Evolutionary conservation across 2,113 vertebrate species (phyloP).

Genomic region (Campylomormyrus tamandua): DNA sequence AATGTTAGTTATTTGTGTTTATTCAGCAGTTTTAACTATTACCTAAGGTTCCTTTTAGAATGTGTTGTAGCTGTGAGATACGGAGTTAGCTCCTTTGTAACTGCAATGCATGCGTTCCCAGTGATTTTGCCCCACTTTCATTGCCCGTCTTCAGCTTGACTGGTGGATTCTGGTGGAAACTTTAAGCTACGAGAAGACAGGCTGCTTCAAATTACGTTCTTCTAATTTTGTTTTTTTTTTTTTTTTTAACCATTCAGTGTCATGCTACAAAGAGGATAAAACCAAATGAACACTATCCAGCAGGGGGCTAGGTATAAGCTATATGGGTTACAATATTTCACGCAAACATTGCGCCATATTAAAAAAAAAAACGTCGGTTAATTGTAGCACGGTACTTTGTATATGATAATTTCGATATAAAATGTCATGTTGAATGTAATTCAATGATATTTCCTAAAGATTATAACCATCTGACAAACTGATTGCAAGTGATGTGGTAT

Average conservation of each 20-base stretch:
- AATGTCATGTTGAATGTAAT: not conserved
- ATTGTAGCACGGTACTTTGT: not conserved
- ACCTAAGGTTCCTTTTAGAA: not conserved
- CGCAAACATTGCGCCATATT: not conserved
- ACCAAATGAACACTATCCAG: not conserved
- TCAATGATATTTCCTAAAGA: not conserved
- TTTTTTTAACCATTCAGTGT: not conserved
- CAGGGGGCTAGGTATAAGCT: not conserved
- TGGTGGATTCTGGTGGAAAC: not conserved
- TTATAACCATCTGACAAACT: not conserved
- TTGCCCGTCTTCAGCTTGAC: not conserved
- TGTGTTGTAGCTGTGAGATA: not conserved
- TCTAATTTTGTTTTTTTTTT: not conserved
- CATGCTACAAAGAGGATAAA: not conserved
- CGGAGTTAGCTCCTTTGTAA: not conserved
- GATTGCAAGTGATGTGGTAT: not conserved
- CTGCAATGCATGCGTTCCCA: not conserved
- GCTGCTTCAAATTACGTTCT: not conserved
- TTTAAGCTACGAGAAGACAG: not conserved
- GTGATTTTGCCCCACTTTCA: not conserved
- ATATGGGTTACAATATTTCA: not conserved
- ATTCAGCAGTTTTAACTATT: not conserved
- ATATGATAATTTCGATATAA: not conserved
- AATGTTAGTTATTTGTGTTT: not conserved
- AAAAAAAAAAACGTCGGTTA: not conserved